These are phyloP conservation scores for Etia nguti DNA, from an alignment of 2,113 vertebrate species.

Conservation along the genomic window DNA sequence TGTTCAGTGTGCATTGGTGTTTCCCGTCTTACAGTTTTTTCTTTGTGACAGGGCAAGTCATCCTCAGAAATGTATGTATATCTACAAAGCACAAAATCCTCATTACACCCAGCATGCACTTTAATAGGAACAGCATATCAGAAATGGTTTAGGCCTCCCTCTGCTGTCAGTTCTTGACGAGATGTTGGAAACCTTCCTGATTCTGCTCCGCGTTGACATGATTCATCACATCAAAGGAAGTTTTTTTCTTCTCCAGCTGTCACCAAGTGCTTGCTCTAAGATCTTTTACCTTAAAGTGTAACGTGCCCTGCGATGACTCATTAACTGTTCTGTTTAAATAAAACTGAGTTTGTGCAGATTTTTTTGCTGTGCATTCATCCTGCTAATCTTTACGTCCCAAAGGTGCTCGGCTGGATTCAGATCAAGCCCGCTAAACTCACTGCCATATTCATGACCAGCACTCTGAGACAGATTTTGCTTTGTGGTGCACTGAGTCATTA, in stretches of 20 bases:
- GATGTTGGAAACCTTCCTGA: background rate
- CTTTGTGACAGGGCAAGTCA: background rate
- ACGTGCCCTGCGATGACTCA: background rate
- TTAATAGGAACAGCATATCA: background rate
- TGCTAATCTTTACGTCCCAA: background rate
- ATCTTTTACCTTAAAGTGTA: background rate
- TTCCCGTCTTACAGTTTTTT: background rate
- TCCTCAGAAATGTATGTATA: background rate
- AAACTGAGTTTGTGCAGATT: background rate
- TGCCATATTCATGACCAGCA: background rate
- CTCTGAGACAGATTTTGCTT: background rate
- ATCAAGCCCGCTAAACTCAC: background rate
- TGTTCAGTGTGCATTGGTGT: accelerated
- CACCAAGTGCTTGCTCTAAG: too few relatives aligned
- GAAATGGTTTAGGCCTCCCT: background rate
- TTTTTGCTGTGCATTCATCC: background rate
- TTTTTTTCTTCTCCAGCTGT: background rate
- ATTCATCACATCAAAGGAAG: background rate
- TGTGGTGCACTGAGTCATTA: background rate
- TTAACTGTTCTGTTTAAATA: background rate
- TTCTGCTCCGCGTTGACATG: background rate
- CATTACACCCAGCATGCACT: background rate
- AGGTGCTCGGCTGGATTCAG: background rate
- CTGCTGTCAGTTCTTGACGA: background rate
- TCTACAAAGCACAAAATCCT: background rate